Evolutionary conservation across 2,888 invertebrate genomes (phyloP), one percentile per base, ranked within the genome.

Genomic region (Helicoverpa assulta): DNA sequence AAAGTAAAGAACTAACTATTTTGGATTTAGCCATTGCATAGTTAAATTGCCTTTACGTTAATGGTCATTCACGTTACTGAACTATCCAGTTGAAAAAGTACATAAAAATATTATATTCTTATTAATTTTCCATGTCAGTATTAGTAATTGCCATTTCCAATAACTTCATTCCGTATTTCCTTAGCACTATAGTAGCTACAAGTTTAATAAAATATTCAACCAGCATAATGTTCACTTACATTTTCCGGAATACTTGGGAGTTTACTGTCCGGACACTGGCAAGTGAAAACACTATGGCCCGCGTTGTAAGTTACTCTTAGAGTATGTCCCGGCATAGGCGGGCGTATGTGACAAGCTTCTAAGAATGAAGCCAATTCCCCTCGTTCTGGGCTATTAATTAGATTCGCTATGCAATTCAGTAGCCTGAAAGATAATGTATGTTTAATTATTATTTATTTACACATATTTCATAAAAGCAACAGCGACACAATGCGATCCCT

Each of bases 241-340:
- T 99, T 99, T 94, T 99, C 98, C 64, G 99, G 99, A 96, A 99
- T 99, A 93, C 98, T 98, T 21, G 99, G 99, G 84, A 99, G 96
- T 89, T 97, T 97, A 85, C 97, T 97, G 86, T 98, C 96, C 87
- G 99, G 99, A 88, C 97, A 96, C 97, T 98, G 96, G 81, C 97
- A 97, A 81, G 90, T 88, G 86, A 95, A 94, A 68, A 92, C 93
- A 80, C 90, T 93, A 81, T 92, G 92, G 7, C 94, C 95, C 1
- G 94, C 92, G 78, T 92, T 92, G 86, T 91, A 92, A 10, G 91
- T 92, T 21, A 93, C 91, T 81, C 89, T 93, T 19, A 95, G 89
- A 60, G 94, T 95, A 81, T 94, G 94, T 0, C 93, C 93, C 1
- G 91, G 90, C 92, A 92, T 90, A 0, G 94, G 95, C 6, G 94